These are phyloP conservation scores for Suncus etruscus DNA, from an alignment of 2,113 vertebrate species.

Conservation along the genomic window DNA sequence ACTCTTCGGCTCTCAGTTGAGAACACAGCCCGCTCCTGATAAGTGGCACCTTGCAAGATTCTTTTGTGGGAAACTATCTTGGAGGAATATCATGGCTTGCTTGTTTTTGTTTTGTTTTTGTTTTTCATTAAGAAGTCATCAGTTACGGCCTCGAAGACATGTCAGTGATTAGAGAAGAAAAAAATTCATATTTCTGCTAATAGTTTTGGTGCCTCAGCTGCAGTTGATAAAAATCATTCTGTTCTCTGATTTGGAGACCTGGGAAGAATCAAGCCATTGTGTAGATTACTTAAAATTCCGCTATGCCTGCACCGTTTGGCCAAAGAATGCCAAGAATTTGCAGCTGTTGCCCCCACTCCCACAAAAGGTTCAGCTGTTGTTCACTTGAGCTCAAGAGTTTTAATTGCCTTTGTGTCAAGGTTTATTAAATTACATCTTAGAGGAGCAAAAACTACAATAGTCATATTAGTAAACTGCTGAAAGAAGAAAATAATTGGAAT, in stretches of 20 bases:
- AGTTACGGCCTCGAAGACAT: neutral
- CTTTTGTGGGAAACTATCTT: conserved; percentile 14
- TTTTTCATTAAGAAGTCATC: conserved; percentile 46
- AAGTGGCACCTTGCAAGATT: conserved; percentile 8
- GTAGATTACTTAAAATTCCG: conserved; percentile 66
- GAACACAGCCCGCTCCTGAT: neutral
- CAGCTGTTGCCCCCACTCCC: conserved; percentile 55
- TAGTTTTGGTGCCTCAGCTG: neutral
- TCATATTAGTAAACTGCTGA: conserved; percentile 50
- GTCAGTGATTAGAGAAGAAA: conserved; percentile 67
- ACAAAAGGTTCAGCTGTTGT: conserved; percentile 54
- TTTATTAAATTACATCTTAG: conserved; percentile 75
- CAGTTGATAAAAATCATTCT: conserved; percentile 57
- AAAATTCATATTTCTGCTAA: conserved; percentile 31
- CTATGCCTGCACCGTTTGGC: neutral
- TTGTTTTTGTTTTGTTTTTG: neutral
- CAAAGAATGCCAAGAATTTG: conserved; percentile 61
- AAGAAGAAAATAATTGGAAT: conserved; percentile 48
- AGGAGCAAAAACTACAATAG: conserved; percentile 67
- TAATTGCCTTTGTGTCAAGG: conserved; percentile 72
- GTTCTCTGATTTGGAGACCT: conserved; percentile 44
- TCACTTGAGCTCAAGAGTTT: conserved; percentile 64
- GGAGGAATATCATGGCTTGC: neutral
- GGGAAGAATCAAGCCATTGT: conserved; percentile 66
- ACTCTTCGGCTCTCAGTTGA: neutral